Evolutionary conservation across 2,888 invertebrate species (phyloP).

Genomic region (Agonum fuliginosum): DNA sequence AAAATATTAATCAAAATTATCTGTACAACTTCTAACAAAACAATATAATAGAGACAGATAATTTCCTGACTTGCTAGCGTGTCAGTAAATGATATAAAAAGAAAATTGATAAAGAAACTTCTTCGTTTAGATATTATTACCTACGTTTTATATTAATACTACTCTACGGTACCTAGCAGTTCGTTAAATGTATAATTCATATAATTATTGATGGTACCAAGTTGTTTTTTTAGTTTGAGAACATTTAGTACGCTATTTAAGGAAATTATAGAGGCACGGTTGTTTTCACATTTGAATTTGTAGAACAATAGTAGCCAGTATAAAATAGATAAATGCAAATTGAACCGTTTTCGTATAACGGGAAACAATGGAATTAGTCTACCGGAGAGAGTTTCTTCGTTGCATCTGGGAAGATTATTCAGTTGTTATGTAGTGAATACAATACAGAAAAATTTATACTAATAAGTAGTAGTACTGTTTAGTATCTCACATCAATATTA

Average conservation of each 20-base stretch:
- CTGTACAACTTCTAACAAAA: background rate
- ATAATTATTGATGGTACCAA: constrained; percentile 44
- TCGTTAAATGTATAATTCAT: constrained; percentile 48
- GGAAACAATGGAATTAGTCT: constrained; percentile 50
- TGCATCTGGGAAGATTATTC: constrained; percentile 31
- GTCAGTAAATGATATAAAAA: constrained; percentile 48
- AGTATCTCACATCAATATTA: background rate
- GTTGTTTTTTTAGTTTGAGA: constrained; percentile 47
- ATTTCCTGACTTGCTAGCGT: constrained; percentile 37
- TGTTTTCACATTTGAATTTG: constrained; percentile 54
- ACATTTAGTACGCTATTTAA: constrained; percentile 53
- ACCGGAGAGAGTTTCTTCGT: constrained; percentile 44
- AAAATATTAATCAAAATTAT: constrained; percentile 26
- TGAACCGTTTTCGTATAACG: constrained; percentile 40
- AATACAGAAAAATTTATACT: constrained; percentile 10
- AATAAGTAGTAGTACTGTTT: background rate
- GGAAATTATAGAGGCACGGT: constrained; percentile 48
- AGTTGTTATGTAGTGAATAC: constrained; percentile 17
- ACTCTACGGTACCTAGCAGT: constrained; percentile 17
- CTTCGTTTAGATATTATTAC: constrained; percentile 28
- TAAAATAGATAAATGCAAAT: constrained; percentile 47
- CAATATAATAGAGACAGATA: constrained; percentile 20
- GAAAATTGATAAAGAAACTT: constrained; percentile 47
- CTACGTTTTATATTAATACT: constrained; percentile 35
- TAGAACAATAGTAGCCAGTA: constrained; percentile 52